Conservation (phyloP, 2,113 vertebrate genomes). For the Triplophysa siluroides region DNA sequence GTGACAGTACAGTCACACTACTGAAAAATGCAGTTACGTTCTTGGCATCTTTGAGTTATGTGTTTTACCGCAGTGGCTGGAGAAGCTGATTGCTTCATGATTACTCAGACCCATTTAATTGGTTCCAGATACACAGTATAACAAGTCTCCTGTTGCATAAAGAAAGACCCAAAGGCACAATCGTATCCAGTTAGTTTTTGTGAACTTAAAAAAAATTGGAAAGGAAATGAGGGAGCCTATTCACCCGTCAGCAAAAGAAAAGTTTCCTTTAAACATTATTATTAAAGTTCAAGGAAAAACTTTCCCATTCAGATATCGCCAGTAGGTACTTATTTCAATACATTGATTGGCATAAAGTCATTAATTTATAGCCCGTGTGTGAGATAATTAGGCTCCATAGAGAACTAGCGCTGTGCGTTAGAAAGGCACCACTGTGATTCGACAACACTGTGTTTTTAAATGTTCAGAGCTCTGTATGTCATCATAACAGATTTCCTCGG, state of each 20-base stretch:
- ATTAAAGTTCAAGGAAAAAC: slow-evolving; percentile 21
- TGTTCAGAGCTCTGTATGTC: slow-evolving; percentile 36
- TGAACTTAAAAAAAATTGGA: slow-evolving; percentile 20
- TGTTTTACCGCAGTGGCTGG: not conserved
- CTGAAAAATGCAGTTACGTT: no score
- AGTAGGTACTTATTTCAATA: slow-evolving; percentile 30
- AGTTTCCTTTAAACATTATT: slow-evolving; percentile 5
- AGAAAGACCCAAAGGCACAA: slow-evolving; percentile 28
- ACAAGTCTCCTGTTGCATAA: not conserved
- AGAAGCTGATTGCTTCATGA: slow-evolving; percentile 1
- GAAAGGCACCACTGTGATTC: slow-evolving; percentile 23
- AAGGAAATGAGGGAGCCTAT: not conserved
- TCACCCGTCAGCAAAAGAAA: not conserved
- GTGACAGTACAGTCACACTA: no score
- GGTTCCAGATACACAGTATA: not conserved
- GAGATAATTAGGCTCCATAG: slow-evolving; percentile 46
- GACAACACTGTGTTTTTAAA: slow-evolving; percentile 35
- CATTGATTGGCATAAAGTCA: slow-evolving; percentile 33
- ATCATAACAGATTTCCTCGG: slow-evolving; percentile 45
- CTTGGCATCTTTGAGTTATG: not conserved
- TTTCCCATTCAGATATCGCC: slow-evolving; percentile 24
- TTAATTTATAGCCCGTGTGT: slow-evolving; percentile 51
- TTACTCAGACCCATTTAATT: slow-evolving; percentile 28
- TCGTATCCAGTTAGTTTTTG: slow-evolving; percentile 22
- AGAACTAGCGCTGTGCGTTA: slow-evolving; percentile 29